phyloP scores from a whole-genome alignment of 2,888 invertebrate species.

The Agrotis puta region DNA sequence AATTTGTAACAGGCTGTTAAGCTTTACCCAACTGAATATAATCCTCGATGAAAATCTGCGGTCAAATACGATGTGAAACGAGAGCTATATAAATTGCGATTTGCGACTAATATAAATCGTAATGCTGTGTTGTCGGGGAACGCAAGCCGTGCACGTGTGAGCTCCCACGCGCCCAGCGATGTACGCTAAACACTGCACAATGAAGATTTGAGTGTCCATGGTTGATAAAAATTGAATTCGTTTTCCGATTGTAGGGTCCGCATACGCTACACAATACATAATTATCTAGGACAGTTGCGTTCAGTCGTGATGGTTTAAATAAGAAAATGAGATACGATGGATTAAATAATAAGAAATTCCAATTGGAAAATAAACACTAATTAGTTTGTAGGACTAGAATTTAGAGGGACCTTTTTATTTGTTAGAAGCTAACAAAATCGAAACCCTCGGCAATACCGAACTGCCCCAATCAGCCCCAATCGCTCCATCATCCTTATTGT shows the following conservation, averaged over 20 bases:
- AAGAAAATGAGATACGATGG: too few species aligned
- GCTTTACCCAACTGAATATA: constrained; percentile 34
- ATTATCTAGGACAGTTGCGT: background rate
- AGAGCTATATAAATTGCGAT: constrained; percentile 75
- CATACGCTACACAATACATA: too few species aligned
- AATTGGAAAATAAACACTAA: background rate
- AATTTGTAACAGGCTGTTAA: constrained; percentile 58
- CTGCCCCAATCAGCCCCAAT: too few species aligned
- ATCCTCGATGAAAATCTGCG: constrained; percentile 55
- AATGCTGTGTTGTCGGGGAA: constrained; percentile 79
- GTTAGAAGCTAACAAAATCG: background rate
- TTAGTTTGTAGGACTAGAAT: too few species aligned
- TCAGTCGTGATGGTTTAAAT: background rate
- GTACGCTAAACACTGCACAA: constrained; percentile 57
- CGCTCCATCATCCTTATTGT: too few species aligned
- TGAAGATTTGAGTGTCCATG: constrained; percentile 44
- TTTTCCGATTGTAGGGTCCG: constrained; percentile 1
- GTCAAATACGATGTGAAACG: constrained; percentile 79
- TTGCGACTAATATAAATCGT: constrained; percentile 82
- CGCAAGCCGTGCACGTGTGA: constrained; percentile 72
- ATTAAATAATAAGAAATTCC: too few species aligned
- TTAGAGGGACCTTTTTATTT: background rate
- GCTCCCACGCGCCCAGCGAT: constrained; percentile 73
- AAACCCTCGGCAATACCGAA: too few species aligned
- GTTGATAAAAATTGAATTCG: constrained; percentile 28